phyloP scores from a whole-genome alignment of 1,140 invertebrate genomes.

The Lasioglossum albipes region DNA sequence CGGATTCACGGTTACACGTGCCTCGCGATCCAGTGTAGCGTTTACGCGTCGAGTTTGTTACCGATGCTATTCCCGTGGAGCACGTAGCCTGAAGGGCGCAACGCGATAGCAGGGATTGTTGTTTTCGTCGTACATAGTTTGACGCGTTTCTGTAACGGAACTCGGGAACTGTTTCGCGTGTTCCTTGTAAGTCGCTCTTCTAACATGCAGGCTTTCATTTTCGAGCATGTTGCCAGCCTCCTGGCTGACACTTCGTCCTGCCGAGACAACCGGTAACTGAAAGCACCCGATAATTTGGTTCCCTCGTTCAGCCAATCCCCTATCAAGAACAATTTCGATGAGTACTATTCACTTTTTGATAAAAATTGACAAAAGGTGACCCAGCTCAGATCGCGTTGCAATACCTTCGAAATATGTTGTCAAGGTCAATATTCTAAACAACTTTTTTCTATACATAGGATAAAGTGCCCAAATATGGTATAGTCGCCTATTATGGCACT shows the following conservation, averaged over 20 bases:
- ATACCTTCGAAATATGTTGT: too few relatives aligned
- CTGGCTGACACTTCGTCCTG: not conserved
- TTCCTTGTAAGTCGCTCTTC: not conserved
- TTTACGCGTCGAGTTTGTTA: constrained; percentile 14
- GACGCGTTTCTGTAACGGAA: constrained; percentile 20
- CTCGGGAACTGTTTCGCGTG: constrained; percentile 26
- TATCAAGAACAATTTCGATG: too few relatives aligned
- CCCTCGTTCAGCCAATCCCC: too few relatives aligned
- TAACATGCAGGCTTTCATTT: constrained; percentile 15
- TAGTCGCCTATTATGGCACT: too few relatives aligned
- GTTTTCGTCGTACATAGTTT: constrained; percentile 33
- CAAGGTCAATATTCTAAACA: too few relatives aligned
- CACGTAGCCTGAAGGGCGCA: constrained; percentile 22
- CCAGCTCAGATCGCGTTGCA: too few relatives aligned
- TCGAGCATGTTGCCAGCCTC: not conserved
- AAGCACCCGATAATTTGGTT: too few relatives aligned
- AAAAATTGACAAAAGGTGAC: too few relatives aligned
- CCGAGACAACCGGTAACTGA: too few relatives aligned
- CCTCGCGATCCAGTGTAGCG: not conserved
- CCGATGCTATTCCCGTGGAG: constrained; percentile 5
- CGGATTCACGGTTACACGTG: not conserved
- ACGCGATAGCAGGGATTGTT: constrained; percentile 38
- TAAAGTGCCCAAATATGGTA: too few relatives aligned
- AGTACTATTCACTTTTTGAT: too few relatives aligned
- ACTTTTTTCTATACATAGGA: too few relatives aligned